Evolutionary conservation across 2,888 invertebrate species (phyloP).

Genomic region (Laspeyria flexula): DNA sequence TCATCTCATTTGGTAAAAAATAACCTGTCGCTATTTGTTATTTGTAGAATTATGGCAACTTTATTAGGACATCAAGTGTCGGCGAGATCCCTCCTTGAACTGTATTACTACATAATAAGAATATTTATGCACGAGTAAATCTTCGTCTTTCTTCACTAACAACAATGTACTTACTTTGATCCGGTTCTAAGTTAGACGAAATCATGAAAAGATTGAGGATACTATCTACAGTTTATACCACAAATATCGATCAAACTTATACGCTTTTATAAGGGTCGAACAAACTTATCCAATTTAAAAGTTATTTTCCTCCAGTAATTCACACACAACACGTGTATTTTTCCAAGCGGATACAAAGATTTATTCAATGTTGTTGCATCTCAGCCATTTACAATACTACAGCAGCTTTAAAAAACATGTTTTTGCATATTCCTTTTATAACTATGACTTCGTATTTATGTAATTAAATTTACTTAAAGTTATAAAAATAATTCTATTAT

Average conservation of each 20-base stretch:
- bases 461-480: no score
- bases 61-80: no score
- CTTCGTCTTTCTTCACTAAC: no score
- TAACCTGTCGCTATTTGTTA: no score
- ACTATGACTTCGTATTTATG: background rate
- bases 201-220: constrained; percentile 1
- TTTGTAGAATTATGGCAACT: no score
- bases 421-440: constrained; percentile 6
- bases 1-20: no score
- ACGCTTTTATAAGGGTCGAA: constrained; percentile 9
- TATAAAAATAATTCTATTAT: no score
- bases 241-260: constrained; percentile 11
- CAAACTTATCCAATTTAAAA: constrained; percentile 31
- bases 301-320: constrained; percentile 18
- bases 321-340: constrained; percentile 3
- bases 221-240: background rate
- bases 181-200: background rate
- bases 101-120: no score
- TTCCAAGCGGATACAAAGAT: constrained; percentile 22
- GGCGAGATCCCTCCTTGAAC: no score
- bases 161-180: background rate
- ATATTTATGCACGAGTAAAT: no score
- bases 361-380: constrained; percentile 23
- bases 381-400: constrained; percentile 4
- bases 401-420: constrained; percentile 11